phyloP scores from a whole-genome alignment of 2,797 vertebrate species.

The Mycteria americana region DNA sequence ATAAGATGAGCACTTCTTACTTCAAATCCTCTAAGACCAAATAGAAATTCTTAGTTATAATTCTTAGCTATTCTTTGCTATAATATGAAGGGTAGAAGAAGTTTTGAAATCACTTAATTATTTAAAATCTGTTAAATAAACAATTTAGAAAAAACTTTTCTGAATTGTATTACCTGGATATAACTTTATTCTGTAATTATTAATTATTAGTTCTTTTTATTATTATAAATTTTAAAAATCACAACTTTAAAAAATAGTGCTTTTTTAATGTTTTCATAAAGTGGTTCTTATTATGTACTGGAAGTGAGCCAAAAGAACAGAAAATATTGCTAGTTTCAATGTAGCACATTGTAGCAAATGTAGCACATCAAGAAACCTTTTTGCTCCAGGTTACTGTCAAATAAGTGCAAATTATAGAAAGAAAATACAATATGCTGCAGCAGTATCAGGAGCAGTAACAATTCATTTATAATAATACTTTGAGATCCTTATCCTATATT shows the following conservation, averaged over 20 bases:
- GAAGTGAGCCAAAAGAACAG: neutral
- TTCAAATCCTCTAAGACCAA: neutral
- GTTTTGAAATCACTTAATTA: neutral
- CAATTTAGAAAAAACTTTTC: neutral
- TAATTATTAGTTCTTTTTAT: neutral
- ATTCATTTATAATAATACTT: neutral
- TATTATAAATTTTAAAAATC: neutral
- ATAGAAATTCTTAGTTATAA: neutral
- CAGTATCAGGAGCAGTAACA: neutral
- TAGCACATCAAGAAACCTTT: neutral
- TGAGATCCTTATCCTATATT: neutral
- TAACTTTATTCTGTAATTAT: neutral
- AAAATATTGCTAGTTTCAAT: neutral
- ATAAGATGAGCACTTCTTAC: neutral
- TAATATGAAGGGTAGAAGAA: neutral
- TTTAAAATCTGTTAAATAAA: neutral
- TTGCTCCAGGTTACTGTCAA: neutral
- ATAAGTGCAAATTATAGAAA: neutral
- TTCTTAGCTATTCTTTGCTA: neutral
- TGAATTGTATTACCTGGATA: neutral
- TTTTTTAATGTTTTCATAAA: neutral
- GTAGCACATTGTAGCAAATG: too few relatives aligned
- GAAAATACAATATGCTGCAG: neutral
- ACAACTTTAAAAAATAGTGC: neutral
- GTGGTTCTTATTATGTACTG: neutral